phyloP scores from a whole-genome alignment of 2,888 invertebrate genomes.

The Andrena praecox region DNA sequence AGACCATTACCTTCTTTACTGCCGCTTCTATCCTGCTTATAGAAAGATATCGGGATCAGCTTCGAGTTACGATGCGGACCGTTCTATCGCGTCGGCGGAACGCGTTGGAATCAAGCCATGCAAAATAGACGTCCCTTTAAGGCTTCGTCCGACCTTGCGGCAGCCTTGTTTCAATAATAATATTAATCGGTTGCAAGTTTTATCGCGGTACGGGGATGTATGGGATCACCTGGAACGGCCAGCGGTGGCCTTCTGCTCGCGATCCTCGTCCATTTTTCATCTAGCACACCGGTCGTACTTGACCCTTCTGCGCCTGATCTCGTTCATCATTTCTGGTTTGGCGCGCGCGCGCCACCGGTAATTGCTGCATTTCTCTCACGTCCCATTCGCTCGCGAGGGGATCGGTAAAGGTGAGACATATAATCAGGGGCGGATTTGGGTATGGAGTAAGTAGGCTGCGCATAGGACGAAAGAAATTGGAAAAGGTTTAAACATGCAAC shows the following conservation, averaged over 20 bases:
- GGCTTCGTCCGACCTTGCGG: constrained; percentile 62
- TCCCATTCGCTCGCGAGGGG: too few relatives aligned
- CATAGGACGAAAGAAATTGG: too few relatives aligned
- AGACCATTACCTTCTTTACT: neutral
- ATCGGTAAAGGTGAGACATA: too few relatives aligned
- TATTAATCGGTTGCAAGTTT: constrained; percentile 54
- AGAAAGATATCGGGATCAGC: constrained; percentile 27
- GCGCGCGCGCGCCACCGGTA: neutral
- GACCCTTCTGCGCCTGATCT: constrained; percentile 3
- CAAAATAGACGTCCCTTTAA: constrained; percentile 55
- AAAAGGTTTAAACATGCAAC: too few relatives aligned
- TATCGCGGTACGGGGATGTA: constrained; percentile 1
- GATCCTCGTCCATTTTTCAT: neutral
- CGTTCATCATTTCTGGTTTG: neutral
- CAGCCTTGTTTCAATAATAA: constrained; percentile 58
- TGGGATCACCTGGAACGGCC: neutral
- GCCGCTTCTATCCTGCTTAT: constrained; percentile 9
- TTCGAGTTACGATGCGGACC: constrained; percentile 32
- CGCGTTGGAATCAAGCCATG: constrained; percentile 53
- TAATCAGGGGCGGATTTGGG: too few relatives aligned
- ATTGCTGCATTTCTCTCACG: neutral
- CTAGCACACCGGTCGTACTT: constrained; percentile 4
- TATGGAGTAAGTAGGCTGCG: too few relatives aligned
- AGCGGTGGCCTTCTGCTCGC: neutral
- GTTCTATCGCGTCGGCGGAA: constrained; percentile 31